Percentiles rank a stretch among this genome's conserved stretches.
These are phyloP conservation scores for Oostethus manadensis DNA, from an alignment of 2,113 vertebrate species.

Conservation along the genomic window DNA sequence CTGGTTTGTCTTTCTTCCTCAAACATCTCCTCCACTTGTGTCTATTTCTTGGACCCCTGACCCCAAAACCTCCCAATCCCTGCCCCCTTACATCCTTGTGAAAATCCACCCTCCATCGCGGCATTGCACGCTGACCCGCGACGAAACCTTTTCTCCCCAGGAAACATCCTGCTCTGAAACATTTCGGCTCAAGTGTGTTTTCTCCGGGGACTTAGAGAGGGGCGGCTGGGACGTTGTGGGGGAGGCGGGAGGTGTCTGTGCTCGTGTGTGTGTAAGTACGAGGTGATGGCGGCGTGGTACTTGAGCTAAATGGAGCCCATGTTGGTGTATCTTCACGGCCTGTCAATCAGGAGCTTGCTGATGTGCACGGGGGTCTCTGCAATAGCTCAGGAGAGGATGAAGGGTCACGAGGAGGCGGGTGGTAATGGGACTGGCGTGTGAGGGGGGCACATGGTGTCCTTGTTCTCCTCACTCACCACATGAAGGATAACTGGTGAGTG, in stretches of 20 bases:
- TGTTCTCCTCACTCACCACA: slow-evolving; percentile 72
- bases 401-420: slow-evolving; percentile 59
- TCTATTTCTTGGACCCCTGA: slow-evolving; percentile 52
- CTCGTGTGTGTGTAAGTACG: slow-evolving; percentile 7
- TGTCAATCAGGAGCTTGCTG: slow-evolving; percentile 68
- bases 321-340: slow-evolving; percentile 74
- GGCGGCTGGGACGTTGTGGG: slow-evolving; percentile 40
- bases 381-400: slow-evolving; percentile 59
- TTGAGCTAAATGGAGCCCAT: slow-evolving; percentile 74
- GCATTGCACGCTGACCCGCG: slow-evolving; percentile 93
- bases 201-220: slow-evolving; percentile 78
- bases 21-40: slow-evolving; percentile 54
- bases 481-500: slow-evolving; percentile 54
- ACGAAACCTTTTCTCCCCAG: slow-evolving; percentile 96
- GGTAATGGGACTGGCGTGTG: slow-evolving; percentile 61
- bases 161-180: slow-evolving; percentile 98
- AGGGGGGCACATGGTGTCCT: slow-evolving; percentile 60
- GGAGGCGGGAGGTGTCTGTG: slow-evolving; percentile 27
- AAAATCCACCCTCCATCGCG: slow-evolving; percentile 82
- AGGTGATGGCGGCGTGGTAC: slow-evolving; percentile 63
- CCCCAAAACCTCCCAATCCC: slow-evolving; percentile 49
- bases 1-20: slow-evolving; percentile 49
- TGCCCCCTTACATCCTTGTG: slow-evolving; percentile 44
- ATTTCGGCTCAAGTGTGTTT: slow-evolving; percentile 99
- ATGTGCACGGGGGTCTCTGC: slow-evolving; percentile 62